Percentiles rank a stretch among this genome's conserved stretches.
These are phyloP conservation scores for Conger conger DNA, from an alignment of 2,113 vertebrate genomes.

Conservation along the genomic window DNA sequence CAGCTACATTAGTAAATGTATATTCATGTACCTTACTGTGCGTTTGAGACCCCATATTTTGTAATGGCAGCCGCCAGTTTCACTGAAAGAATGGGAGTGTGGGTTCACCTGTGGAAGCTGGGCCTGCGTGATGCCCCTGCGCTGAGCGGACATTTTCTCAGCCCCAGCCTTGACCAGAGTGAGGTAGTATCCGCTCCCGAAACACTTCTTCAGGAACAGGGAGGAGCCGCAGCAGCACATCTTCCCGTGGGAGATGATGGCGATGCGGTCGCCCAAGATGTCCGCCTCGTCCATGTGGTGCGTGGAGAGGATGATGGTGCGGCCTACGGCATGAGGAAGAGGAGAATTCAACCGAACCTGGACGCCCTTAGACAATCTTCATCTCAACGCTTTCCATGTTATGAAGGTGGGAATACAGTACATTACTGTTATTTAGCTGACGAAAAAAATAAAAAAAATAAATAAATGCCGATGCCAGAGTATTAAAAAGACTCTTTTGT, in stretches of 20 bases:
- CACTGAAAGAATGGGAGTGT: neutral
- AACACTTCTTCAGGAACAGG: conserved; percentile 90
- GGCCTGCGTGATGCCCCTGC: conserved; percentile 63
- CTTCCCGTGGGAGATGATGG: conserved; percentile 92
- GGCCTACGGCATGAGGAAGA: conserved; percentile 63
- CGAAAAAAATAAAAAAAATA: neutral
- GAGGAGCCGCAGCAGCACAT: conserved; percentile 94
- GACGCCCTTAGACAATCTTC: neutral
- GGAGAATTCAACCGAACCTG: no score
- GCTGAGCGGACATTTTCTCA: conserved; percentile 70
- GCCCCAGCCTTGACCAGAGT: conserved; percentile 76
- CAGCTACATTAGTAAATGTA: no score
- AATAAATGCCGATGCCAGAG: neutral
- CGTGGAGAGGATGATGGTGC: conserved; percentile 93
- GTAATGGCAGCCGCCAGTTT: no score
- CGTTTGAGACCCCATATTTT: no score
- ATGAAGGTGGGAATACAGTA: no score
- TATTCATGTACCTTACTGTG: no score
- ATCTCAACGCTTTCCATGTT: no score
- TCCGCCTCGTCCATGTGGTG: conserved; percentile 99
- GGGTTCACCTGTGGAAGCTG: conserved; percentile 50
- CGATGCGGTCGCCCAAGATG: conserved; percentile 90
- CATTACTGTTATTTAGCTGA: no score
- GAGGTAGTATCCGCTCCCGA: conserved; percentile 95
- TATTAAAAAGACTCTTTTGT: no score